Conservation (phyloP, 2,888 invertebrate genomes). For the Acrocyrtus sp. region DNA sequence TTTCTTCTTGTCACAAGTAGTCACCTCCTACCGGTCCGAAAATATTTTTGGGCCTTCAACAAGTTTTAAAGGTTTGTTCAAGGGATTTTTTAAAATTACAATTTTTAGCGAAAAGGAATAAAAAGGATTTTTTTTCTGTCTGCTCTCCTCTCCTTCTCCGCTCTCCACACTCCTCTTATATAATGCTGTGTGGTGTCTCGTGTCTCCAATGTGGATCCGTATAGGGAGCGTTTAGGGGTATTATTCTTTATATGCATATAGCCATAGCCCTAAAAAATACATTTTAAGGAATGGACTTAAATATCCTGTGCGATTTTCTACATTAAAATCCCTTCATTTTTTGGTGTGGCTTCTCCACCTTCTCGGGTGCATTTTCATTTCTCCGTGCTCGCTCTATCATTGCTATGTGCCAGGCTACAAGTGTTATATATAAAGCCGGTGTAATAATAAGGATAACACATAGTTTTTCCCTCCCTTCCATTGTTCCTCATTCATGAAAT, state of each 20-base stretch:
- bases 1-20: conserved; percentile 28
- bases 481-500: too few relatives aligned
- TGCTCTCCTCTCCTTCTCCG: conserved; percentile 1
- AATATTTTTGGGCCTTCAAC: conserved; percentile 38
- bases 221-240: too few relatives aligned
- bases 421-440: conserved; percentile 46
- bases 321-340: conserved; percentile 32
- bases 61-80: conserved; percentile 51
- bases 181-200: conserved; percentile 40
- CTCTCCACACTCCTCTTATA: conserved; percentile 11
- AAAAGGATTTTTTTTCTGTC: conserved; percentile 17
- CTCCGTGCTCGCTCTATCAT: not conserved
- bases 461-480: too few relatives aligned
- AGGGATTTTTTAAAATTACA: conserved; percentile 45
- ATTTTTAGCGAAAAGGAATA: conserved; percentile 9
- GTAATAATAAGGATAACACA: too few relatives aligned
- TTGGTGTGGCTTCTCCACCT: conserved; percentile 42
- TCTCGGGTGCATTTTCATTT: too few relatives aligned
- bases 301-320: conserved; percentile 8
- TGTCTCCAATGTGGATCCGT: conserved; percentile 45
- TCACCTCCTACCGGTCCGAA: conserved; percentile 41
- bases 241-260: too few relatives aligned
- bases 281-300: not conserved
- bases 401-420: conserved; percentile 48
- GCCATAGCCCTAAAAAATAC: conserved; percentile 29